These are phyloP conservation scores for Dendrocincla tyrannina DNA, from an alignment of 2,797 vertebrate genomes.

Conservation along the genomic window DNA sequence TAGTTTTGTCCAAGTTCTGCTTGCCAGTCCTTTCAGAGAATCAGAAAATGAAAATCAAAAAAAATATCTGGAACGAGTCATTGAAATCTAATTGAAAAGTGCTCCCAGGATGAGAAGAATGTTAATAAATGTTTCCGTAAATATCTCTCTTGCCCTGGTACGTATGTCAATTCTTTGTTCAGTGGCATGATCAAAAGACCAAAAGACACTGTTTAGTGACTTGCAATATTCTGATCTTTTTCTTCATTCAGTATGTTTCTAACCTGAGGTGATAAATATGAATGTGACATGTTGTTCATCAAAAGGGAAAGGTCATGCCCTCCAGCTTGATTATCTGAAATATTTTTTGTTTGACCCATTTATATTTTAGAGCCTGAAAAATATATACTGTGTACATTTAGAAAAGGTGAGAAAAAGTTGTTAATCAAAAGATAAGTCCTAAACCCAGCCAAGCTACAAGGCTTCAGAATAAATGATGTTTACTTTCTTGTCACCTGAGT, in stretches of 20 bases:
- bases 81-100: background rate
- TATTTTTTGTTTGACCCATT: background rate
- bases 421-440: background rate
- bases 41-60: background rate
- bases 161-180: background rate
- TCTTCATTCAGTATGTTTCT: background rate
- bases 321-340: background rate
- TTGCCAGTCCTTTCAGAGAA: background rate
- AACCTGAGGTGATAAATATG: background rate
- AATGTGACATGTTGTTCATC: background rate
- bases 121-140: background rate
- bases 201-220: background rate
- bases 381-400: background rate
- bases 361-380: background rate
- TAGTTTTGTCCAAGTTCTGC: background rate
- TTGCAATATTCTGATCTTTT: background rate
- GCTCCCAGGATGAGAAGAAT: background rate
- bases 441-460: background rate
- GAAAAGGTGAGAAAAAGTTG: background rate
- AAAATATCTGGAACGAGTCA: background rate
- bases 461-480: background rate
- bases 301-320: background rate
- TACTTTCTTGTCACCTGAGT: background rate
- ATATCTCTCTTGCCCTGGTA: accelerated
- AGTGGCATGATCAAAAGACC: background rate